Conservation (phyloP, 2,797 vertebrate genomes). For the Vireo griseus region DNA sequence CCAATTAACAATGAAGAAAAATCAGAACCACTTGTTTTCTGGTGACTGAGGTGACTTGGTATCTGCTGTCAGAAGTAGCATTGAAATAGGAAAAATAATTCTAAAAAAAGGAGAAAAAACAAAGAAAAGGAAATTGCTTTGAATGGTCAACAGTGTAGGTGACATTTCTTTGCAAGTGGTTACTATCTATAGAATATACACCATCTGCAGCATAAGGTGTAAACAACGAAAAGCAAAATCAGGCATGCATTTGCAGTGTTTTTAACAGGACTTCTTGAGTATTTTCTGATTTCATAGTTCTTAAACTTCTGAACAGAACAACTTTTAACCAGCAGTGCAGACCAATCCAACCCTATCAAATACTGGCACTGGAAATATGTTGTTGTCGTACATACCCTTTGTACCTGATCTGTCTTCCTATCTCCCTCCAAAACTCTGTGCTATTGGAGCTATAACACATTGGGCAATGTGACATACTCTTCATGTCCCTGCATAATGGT, state of each 20-base stretch:
- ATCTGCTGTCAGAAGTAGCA: background rate
- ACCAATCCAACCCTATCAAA: background rate
- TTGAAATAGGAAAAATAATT: background rate
- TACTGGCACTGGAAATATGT: background rate
- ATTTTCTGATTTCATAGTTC: background rate
- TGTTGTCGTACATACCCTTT: background rate
- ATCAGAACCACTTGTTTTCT: constrained; percentile 26
- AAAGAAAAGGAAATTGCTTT: background rate
- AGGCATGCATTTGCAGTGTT: background rate
- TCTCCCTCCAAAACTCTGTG: background rate
- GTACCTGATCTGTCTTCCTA: background rate
- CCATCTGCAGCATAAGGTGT: background rate
- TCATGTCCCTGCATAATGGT: background rate
- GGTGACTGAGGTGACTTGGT: background rate
- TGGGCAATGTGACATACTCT: background rate
- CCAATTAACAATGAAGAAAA: background rate
- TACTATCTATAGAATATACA: background rate
- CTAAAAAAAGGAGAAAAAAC: background rate
- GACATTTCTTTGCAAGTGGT: background rate
- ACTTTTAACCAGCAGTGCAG: background rate
- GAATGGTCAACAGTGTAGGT: background rate
- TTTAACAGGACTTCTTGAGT: background rate
- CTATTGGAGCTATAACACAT: background rate
- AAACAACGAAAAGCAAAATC: background rate
- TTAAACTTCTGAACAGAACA: background rate